Conservation (phyloP, 2,797 vertebrate species). For the Pyrocephalus nanus region DNA sequence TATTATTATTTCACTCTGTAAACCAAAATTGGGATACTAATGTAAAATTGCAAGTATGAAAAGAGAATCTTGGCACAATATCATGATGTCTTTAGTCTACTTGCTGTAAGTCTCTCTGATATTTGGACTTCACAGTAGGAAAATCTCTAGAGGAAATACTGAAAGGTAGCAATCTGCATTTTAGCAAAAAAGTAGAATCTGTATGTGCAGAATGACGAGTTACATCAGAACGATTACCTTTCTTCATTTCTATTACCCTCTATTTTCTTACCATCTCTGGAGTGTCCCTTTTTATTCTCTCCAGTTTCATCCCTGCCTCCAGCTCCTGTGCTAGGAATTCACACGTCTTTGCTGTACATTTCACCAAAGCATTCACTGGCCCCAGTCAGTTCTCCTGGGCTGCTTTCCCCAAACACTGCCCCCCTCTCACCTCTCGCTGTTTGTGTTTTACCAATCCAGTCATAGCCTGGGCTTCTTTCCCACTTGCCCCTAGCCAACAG, state of each 20-base stretch:
- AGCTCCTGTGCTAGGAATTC: not conserved
- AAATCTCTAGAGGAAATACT: not conserved
- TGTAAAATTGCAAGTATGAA: not conserved
- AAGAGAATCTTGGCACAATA: not conserved
- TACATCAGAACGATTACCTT: not conserved
- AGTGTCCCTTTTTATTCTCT: not conserved
- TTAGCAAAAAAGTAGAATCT: not conserved
- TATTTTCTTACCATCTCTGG: not conserved
- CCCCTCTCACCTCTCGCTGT: not conserved
- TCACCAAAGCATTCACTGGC: accelerated
- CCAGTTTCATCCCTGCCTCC: accelerated
- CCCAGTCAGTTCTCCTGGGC: not conserved
- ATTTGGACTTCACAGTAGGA: not conserved
- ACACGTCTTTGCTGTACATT: not conserved
- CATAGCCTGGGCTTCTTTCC: not conserved
- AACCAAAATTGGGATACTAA: not conserved
- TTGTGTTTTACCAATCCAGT: not conserved
- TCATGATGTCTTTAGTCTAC: not conserved
- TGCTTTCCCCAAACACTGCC: not conserved
- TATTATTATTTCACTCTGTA: not conserved
- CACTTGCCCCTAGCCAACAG: not conserved
- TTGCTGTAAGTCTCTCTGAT: not conserved
- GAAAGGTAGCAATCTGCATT: not conserved
- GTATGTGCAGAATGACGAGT: not conserved
- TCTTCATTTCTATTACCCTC: not conserved